Evolutionary conservation across 2,888 invertebrate genomes (phyloP).

Genomic region (Atrina japonica): DNA sequence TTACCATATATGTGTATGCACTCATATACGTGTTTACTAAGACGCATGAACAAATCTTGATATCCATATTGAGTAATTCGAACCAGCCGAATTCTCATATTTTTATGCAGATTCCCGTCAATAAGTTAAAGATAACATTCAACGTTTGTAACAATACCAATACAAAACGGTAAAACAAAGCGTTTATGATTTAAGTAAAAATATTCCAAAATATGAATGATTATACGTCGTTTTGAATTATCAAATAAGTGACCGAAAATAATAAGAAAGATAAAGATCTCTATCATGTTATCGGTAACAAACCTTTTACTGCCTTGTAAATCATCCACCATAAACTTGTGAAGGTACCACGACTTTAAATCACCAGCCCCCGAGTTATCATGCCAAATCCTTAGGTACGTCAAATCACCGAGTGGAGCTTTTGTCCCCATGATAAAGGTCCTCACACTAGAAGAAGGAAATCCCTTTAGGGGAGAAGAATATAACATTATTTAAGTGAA

Average conservation of each 20-base stretch:
- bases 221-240: no score
- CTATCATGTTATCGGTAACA: no score
- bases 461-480: constrained; percentile 46
- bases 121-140: no score
- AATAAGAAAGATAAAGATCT: no score
- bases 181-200: no score
- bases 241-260: no score
- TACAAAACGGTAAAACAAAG: no score
- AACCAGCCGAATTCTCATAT: no score
- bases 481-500: background rate
- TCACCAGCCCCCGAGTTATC: constrained; percentile 60
- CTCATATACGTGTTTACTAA: background rate
- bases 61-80: no score
- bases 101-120: no score
- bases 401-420: constrained; percentile 55
- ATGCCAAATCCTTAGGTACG: constrained; percentile 69
- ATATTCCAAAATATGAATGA: no score
- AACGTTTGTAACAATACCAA: no score
- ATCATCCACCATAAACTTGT: constrained; percentile 63
- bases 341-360: constrained; percentile 65
- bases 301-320: constrained; percentile 57
- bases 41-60: background rate
- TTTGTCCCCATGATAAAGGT: constrained; percentile 66
- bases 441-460: constrained; percentile 61
- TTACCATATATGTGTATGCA: background rate